Base-by-base conservation (phyloP, 2,888 invertebrate genomes). In the Reticulitermes lucifugus region DNA sequence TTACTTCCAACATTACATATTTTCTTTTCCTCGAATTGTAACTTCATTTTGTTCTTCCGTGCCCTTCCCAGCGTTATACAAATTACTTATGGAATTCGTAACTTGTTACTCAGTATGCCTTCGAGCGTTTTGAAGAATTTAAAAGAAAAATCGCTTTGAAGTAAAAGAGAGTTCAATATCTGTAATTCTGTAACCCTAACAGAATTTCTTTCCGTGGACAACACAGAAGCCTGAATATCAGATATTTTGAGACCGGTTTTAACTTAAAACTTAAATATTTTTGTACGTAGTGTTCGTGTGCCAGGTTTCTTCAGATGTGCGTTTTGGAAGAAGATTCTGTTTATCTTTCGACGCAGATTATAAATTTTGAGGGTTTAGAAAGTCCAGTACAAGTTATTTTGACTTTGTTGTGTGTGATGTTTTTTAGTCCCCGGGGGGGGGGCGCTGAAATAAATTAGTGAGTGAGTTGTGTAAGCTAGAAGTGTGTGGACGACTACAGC, bases 321-420 rank as follows among this genome's bases (percentile, higher is more conserved):
- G 5, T 35, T 71, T 71, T 71, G 71, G 71, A 71, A 71, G 71
- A 71, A 41, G 41, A 41, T 29, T 41, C 25, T 73, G 73, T 73
- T 73, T 73, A 25, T 41, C 73, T 73, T 73, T 73, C 73, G 41
- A 12, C 73, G 18, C 35, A 73, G 73, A 73, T 73, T 73, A 73
- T 73, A 73, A 73, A 73, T 73, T 73, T 73, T 73, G 41, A 73
- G 73, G 9, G 73, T 41, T 7, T 73, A 73, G 73, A 41, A 41
- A 18, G 14, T 7, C 10, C 5, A 25, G 65, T 25, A 25, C n/a
- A 2, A n/a, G 25, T 65, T 65, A 65, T 65, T 25, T 65, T 65
- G 65, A 2, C 25, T 65, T 65, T 25, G 65, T 25, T 25, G 5
- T 65, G 65, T 65, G 65, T n/a, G n/a, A 65, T 25, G 65, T 65